Conservation (phyloP, 2,888 invertebrate species). For the Drosophila anomalipes region DNA sequence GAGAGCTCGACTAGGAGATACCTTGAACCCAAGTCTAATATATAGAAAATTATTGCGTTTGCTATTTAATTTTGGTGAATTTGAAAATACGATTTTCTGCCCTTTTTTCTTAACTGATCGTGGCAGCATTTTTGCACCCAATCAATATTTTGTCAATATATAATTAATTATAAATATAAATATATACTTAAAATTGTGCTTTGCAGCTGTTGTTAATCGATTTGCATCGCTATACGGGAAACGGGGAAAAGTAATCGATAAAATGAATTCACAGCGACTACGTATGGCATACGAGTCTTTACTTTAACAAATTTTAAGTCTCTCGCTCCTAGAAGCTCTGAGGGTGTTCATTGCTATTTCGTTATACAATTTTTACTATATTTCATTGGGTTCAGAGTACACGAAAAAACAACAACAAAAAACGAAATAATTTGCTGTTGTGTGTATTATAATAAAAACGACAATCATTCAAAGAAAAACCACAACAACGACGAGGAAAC, state of each 20-base stretch:
- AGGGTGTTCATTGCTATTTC: background rate
- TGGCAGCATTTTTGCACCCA: background rate
- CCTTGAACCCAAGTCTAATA: background rate
- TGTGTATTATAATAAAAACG: slow-evolving; percentile 67
- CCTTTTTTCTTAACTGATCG: background rate
- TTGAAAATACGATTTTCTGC: background rate
- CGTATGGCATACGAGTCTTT: background rate
- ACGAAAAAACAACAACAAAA: background rate
- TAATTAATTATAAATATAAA: too few relatives aligned
- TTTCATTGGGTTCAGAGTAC: background rate
- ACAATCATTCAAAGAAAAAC: slow-evolving; percentile 56
- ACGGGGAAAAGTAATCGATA: too few relatives aligned
- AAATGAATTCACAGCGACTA: too few relatives aligned
- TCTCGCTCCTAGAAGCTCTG: background rate
- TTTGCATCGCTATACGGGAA: background rate
- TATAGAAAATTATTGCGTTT: background rate
- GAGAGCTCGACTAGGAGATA: background rate
- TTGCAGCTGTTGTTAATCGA: background rate
- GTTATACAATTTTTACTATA: background rate
- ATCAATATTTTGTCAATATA: background rate
- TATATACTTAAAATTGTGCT: background rate
- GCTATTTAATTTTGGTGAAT: background rate
- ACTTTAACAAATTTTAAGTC: background rate
- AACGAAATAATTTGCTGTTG: slow-evolving; percentile 40
- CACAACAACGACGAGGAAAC: slow-evolving; percentile 47